A percentile compares a stretch with the other conserved stretches of the same genome.
These are phyloP conservation scores for Clytia hemisphaerica DNA, from an alignment of 30 jellyfish, hydroid and myxozoan genomes.

Conservation along the genomic window DNA sequence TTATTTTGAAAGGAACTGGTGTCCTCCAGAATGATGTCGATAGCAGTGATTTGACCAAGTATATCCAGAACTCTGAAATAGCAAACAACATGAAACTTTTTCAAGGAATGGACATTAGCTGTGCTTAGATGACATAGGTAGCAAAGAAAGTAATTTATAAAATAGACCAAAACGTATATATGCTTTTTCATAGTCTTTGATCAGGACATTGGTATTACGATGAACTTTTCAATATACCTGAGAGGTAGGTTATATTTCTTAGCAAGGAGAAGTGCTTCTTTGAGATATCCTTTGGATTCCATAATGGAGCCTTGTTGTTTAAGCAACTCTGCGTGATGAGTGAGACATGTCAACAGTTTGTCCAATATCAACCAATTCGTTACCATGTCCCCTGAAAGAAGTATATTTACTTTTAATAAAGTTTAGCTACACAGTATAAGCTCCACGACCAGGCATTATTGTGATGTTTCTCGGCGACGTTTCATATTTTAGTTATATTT, in stretches of 20 bases:
- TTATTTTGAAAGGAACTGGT: background rate
- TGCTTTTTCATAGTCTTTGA: background rate
- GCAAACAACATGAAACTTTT: background rate
- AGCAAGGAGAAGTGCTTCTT: slow-evolving; percentile 24
- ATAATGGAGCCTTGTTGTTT: slow-evolving; percentile 15
- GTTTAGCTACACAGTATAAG: no score
- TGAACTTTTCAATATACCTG: background rate
- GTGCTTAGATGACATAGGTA: no score
- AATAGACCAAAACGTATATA: background rate
- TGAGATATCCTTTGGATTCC: slow-evolving; percentile 9
- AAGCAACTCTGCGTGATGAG: slow-evolving; percentile 1
- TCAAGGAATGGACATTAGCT: no score
- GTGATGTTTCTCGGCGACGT: no score
- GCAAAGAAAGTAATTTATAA: no score
- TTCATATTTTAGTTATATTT: no score
- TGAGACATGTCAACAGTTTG: background rate
- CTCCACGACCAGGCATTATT: no score
- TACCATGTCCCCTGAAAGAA: no score
- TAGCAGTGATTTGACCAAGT: slow-evolving; percentile 1
- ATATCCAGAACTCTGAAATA: slow-evolving; percentile 5
- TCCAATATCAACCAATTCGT: slow-evolving; percentile 10
- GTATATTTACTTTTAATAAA: no score
- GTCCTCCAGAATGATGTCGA: slow-evolving; percentile 4
- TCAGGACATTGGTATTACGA: background rate
- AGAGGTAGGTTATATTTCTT: slow-evolving; percentile 11